Conservation (phyloP, 2,113 vertebrate genomes). For the Triplophysa dalaica region DNA sequence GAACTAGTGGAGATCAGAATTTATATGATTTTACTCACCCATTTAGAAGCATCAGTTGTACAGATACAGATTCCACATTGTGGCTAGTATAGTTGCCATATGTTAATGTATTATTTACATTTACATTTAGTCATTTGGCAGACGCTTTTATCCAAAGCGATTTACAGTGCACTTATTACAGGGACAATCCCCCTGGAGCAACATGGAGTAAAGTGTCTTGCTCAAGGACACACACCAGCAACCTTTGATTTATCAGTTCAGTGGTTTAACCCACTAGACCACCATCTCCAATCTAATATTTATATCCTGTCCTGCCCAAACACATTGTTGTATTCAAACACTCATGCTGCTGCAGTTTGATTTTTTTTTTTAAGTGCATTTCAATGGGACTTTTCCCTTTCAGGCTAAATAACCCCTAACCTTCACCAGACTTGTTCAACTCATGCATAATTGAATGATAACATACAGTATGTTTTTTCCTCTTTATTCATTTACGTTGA, state of each 20-base stretch:
- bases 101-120: not conserved
- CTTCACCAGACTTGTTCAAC: not conserved
- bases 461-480: not conserved
- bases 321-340: not conserved
- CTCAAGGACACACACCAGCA: too few species aligned
- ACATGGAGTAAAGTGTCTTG: too few species aligned
- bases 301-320: not conserved
- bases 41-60: not conserved
- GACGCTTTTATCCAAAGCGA: too few species aligned
- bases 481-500: not conserved
- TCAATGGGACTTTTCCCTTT: not conserved
- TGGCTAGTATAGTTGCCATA: too few species aligned
- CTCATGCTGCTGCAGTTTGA: too few species aligned
- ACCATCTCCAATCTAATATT: too few species aligned
- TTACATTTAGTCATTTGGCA: too few species aligned
- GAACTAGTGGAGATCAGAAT: not conserved
- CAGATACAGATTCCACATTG: too few species aligned
- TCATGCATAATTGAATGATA: slow-evolving; percentile 14
- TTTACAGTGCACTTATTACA: too few species aligned
- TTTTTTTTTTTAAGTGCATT: not conserved
- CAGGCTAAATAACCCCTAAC: not conserved
- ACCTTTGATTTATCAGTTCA: too few species aligned
- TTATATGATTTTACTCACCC: not conserved
- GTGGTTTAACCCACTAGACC: too few species aligned
- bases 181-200: too few species aligned